Conservation (phyloP, 2,888 invertebrate genomes). For the Acanthosoma haemorrhoidale region DNA sequence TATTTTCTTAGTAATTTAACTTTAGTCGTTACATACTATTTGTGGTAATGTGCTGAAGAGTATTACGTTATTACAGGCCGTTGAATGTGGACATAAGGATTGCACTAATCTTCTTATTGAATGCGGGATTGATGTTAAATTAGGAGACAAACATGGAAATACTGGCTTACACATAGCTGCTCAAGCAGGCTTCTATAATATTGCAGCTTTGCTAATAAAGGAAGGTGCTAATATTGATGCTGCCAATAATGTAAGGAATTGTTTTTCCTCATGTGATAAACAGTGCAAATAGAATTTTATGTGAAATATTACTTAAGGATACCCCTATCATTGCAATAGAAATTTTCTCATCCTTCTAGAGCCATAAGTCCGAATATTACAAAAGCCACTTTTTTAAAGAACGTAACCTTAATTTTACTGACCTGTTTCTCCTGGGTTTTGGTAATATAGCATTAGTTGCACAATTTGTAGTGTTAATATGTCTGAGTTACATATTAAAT, state of each 20-base stretch:
- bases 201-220: slow-evolving; percentile 43
- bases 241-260: slow-evolving; percentile 43
- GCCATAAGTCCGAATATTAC: too few relatives aligned
- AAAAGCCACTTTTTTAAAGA: too few relatives aligned
- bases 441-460: too few relatives aligned
- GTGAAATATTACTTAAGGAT: too few relatives aligned
- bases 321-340: too few relatives aligned
- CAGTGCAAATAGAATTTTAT: too few relatives aligned
- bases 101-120: slow-evolving; percentile 43
- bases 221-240: slow-evolving; percentile 43
- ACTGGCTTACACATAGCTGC: slow-evolving; percentile 43
- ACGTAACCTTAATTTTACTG: too few relatives aligned
- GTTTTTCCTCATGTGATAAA: not conserved
- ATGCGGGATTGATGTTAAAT: slow-evolving; percentile 42
- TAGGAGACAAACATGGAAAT: slow-evolving; percentile 42
- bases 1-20: not conserved
- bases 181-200: slow-evolving; percentile 43
- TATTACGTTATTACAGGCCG: slow-evolving; percentile 40
- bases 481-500: too few relatives aligned
- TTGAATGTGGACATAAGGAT: slow-evolving; percentile 44
- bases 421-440: too few relatives aligned
- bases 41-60: not conserved
- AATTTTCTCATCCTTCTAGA: too few relatives aligned
- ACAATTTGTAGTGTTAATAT: too few relatives aligned
- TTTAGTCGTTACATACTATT: not conserved